phyloP scores from a whole-genome alignment of 2,888 invertebrate species.

The Lochmaea capreae region DNA sequence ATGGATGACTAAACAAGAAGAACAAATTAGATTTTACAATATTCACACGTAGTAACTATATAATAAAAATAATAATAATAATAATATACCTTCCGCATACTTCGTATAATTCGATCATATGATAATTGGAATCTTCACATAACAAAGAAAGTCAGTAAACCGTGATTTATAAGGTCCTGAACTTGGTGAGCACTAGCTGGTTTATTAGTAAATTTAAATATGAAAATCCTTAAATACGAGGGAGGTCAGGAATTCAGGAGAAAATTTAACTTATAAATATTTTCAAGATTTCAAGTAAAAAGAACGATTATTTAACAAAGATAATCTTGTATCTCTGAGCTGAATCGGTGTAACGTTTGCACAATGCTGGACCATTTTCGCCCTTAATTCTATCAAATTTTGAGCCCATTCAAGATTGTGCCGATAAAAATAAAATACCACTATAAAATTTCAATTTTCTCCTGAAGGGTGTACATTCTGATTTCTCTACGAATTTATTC shows the following conservation, averaged over 20 bases:
- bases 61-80: neutral
- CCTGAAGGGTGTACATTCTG: no score
- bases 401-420: no score
- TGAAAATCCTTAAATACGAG: constrained; percentile 22
- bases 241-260: neutral
- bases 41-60: neutral
- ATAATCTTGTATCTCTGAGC: no score
- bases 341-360: no score
- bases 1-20: constrained; percentile 6
- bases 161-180: constrained; percentile 9
- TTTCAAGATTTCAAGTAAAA: no score
- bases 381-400: no score
- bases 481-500: no score
- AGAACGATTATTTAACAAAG: no score
- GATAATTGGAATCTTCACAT: neutral
- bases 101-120: constrained; percentile 6
- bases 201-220: constrained; percentile 28
- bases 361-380: no score
- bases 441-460: no score
- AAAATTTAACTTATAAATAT: no score
- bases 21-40: constrained; percentile 6
- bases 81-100: constrained; percentile 5
- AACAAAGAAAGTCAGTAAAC: neutral
- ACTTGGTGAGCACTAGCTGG: constrained; percentile 14
- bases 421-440: no score